Percentiles rank a stretch among this genome's conserved stretches.
Evolutionary conservation across 2,888 invertebrate species (phyloP).

Genomic region (Troides aeacus): DNA sequence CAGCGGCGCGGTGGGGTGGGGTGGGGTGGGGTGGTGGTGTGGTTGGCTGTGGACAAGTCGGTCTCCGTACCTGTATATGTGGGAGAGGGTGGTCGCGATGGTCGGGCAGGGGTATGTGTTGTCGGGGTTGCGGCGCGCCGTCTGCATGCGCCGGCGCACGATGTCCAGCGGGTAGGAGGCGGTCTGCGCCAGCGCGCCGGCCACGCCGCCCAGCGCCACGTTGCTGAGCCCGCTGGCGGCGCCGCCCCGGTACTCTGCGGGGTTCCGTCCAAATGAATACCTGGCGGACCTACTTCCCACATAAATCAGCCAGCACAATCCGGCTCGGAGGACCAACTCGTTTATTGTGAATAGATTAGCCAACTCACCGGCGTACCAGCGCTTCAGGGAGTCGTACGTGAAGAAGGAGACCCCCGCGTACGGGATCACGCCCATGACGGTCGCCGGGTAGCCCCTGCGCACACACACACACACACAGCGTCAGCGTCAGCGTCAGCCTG

Average conservation of each 20-base stretch:
- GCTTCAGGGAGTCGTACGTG: constrained; percentile 97
- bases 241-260: constrained; percentile 44
- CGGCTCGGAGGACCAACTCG: too few relatives aligned
- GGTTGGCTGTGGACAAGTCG: too few relatives aligned
- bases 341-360: neutral
- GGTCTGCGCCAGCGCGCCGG: constrained; percentile 96
- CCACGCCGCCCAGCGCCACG: constrained; percentile 91
- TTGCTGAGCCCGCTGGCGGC: constrained; percentile 80
- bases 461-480: neutral
- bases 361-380: constrained; percentile 84
- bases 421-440: constrained; percentile 95
- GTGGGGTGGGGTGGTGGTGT: too few relatives aligned
- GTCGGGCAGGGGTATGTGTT: constrained; percentile 79
- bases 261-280: too few relatives aligned
- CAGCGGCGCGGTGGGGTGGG: too few relatives aligned
- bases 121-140: constrained; percentile 70
- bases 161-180: constrained; percentile 98
- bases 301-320: too few relatives aligned
- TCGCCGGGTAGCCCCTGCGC: constrained; percentile 90
- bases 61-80: constrained; percentile 82
- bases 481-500: too few relatives aligned
- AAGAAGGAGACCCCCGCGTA: constrained; percentile 99
- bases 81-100: constrained; percentile 82
- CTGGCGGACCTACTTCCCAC: too few relatives aligned
- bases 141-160: constrained; percentile 85